Evolutionary conservation across 2,113 vertebrate genomes (phyloP).

Genomic region (Erythrocercus mccallii): DNA sequence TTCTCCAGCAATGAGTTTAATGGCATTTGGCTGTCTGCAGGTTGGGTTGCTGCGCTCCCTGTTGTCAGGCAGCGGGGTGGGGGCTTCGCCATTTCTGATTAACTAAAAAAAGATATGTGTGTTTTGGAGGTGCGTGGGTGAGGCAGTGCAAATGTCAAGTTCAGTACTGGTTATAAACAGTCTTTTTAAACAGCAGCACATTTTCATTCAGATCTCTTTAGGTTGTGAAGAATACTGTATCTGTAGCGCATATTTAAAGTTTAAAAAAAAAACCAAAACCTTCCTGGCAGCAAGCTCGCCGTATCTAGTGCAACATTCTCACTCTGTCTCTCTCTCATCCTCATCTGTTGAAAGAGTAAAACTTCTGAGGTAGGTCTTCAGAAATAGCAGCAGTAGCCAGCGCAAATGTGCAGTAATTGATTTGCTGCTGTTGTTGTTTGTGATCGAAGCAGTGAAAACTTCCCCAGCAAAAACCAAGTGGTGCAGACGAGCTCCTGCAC

Average conservation of each 20-base stretch:
- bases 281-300: constrained; percentile 41
- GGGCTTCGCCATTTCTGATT: constrained; percentile 19
- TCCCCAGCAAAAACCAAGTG: constrained; percentile 51
- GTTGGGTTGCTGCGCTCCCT: constrained; percentile 12
- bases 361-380: constrained; percentile 47
- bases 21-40: constrained; percentile 39
- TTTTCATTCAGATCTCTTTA: constrained; percentile 69
- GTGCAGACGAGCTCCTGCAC: not conserved
- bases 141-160: constrained; percentile 60
- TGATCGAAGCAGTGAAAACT: constrained; percentile 37
- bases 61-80: not conserved
- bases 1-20: not conserved
- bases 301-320: constrained; percentile 49
- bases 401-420: constrained; percentile 59
- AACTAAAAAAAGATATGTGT: constrained; percentile 60
- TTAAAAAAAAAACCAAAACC: not conserved
- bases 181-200: constrained; percentile 38
- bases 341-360: constrained; percentile 58
- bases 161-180: constrained; percentile 47
- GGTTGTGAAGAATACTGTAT: constrained; percentile 64
- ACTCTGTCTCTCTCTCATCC: constrained; percentile 44
- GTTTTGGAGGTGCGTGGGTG: constrained; percentile 25
- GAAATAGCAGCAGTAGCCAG: constrained; percentile 67
- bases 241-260: constrained; percentile 71
- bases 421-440: constrained; percentile 62